phyloP scores from a whole-genome alignment of 1,140 invertebrate genomes.

The Musca domestica region DNA sequence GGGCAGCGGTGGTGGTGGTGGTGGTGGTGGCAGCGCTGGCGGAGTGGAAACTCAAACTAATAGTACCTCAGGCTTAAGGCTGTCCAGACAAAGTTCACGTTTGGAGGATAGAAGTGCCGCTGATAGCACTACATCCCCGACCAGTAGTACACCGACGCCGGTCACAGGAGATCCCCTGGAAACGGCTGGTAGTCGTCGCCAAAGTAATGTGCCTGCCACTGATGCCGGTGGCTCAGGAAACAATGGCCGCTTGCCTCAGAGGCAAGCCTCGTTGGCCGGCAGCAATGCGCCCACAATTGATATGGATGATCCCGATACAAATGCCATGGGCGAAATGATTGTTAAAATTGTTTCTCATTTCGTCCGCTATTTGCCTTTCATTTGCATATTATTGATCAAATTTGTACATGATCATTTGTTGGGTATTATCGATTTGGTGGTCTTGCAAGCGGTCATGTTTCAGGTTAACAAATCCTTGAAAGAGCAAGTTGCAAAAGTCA shows the following conservation, averaged over 20 bases:
- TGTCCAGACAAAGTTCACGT: conserved; percentile 9
- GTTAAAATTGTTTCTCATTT: conserved; percentile 45
- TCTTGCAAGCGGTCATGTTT: conserved; percentile 74
- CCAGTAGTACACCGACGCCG: not conserved
- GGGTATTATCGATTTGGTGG: conserved; percentile 69
- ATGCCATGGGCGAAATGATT: conserved; percentile 39
- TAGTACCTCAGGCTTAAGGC: not conserved
- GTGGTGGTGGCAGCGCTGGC: no score
- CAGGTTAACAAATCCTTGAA: conserved; percentile 77
- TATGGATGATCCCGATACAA: conserved; percentile 36
- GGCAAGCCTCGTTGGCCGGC: not conserved
- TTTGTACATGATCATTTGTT: conserved; percentile 77
- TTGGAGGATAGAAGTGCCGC: not conserved
- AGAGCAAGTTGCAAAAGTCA: conserved; percentile 74
- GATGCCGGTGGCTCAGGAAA: no score
- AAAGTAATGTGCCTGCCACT: not conserved
- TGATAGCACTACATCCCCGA: not conserved
- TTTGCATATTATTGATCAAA: conserved; percentile 76
- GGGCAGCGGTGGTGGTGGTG: no score
- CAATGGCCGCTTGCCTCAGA: not conserved
- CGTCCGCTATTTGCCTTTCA: conserved; percentile 72
- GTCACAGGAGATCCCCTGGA: not conserved
- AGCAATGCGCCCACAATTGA: not conserved
- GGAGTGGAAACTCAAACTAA: not conserved
- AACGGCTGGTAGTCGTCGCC: not conserved